Evolutionary conservation across 2,797 vertebrate genomes (phyloP).

Genomic region (Aldrovandia affinis): DNA sequence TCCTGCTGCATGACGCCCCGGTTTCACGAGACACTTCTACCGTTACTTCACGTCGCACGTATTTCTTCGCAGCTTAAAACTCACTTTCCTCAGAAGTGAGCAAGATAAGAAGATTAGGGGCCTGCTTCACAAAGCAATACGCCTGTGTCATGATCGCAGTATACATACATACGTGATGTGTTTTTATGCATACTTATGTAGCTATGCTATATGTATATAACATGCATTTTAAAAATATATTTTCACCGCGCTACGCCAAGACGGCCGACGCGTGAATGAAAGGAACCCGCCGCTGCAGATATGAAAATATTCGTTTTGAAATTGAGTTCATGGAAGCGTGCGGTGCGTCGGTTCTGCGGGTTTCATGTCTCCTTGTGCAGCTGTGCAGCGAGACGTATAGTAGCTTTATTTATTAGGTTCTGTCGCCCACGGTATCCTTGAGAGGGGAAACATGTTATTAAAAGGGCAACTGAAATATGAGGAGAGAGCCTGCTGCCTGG

Average conservation of each 20-base stretch:
- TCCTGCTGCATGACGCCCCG: background rate
- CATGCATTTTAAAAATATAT: background rate
- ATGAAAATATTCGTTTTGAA: background rate
- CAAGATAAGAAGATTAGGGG: constrained; percentile 32
- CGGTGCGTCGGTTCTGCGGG: background rate
- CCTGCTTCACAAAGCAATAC: background rate
- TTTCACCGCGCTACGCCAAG: background rate
- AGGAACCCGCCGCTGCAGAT: background rate
- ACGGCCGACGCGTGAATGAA: background rate
- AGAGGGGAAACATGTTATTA: background rate
- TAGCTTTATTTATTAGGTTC: background rate
- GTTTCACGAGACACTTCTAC: background rate
- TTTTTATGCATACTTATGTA: background rate
- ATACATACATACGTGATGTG: background rate
- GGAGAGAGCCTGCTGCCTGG: background rate
- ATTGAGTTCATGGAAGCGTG: background rate
- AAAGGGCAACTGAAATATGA: background rate
- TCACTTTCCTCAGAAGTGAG: constrained; percentile 20
- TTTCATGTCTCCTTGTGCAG: background rate
- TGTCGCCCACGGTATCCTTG: background rate
- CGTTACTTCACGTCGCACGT: background rate
- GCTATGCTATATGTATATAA: background rate
- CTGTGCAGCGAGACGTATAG: background rate
- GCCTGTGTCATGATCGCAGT: constrained; percentile 2
- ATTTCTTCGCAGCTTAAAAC: constrained; percentile 14